Evolutionary conservation across 2,888 invertebrate genomes (phyloP), one percentile per base, ranked within the genome.

Genomic region (Rotaria sp.): DNA sequence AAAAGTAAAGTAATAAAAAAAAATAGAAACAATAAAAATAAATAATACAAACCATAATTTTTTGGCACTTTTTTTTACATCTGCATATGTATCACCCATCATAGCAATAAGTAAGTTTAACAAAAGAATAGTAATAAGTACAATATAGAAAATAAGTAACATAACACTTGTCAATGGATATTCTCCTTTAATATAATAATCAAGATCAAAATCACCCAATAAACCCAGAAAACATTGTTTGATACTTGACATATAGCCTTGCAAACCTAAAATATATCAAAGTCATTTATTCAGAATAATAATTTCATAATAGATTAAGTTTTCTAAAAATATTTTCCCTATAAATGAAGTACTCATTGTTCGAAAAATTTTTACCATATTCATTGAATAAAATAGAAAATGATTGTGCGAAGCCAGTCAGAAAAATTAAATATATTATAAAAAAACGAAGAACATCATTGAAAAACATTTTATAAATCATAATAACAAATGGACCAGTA

Each of bases 21-120:
- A 41, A 41, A 41, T 8, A 41, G 8, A 41, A 41, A 41, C 8
- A 41, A 41, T 41, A 8, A 41, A 41, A 41, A 41, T 5, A 41
- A 41, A 41, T 41, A 41, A 8, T 41, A 41, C 41, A 5, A 41
- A 41, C 41, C 41, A 41, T 41, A 41, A 5, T 5, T 41, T 3
- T 41, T 35, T 74, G 35, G 74, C 74, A 35, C 97, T 96, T 92
- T 97, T 96, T 0, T 89, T 90, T 74, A 98, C 97, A 92, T 97
- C 96, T 91, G 96, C 96, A 91, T 98, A 98, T 7, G 98, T 98
- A 91, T 97, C 97, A 0, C 97, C 98, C 97, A 98, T 98, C 97
- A 98, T 98, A 88, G 97, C 97, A 90, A 98, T 97, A 91, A 98
- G 93, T 96, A 98, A 96, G 93, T 98, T 98, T 85, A 98, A 96